phyloP scores from a whole-genome alignment of 64 coral and sea anemone genomes.

The Montipora foliosa region DNA sequence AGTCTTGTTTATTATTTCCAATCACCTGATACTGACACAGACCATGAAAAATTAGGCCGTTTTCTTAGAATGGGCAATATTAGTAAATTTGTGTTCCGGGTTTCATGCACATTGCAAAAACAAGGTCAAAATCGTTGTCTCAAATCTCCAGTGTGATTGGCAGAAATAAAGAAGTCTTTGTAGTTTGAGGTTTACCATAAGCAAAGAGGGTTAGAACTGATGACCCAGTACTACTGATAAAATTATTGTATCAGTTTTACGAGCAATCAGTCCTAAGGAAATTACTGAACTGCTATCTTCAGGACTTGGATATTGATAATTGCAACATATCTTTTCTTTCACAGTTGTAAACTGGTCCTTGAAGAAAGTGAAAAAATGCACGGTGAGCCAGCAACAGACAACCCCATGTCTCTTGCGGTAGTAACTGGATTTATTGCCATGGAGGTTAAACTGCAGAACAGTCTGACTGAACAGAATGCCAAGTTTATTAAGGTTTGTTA shows the following conservation, averaged over 20 bases:
- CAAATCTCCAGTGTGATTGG: no score
- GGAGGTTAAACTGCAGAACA: constrained; percentile 95
- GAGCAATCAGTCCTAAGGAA: no score
- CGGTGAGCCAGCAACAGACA: constrained; percentile 52
- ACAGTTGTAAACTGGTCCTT: constrained; percentile 81
- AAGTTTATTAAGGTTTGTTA: constrained; percentile 92
- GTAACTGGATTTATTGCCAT: constrained; percentile 93
- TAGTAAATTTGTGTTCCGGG: no score
- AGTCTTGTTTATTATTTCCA: background rate
- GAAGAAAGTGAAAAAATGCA: constrained; percentile 66
- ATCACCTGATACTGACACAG: background rate
- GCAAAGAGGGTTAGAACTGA: no score
- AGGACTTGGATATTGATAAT: background rate
- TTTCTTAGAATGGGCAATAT: no score
- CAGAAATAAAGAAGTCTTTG: no score
- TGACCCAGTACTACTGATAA: no score
- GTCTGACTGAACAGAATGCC: constrained; percentile 93
- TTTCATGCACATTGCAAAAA: no score
- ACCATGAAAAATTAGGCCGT: background rate
- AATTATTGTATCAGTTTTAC: no score
- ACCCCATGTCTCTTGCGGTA: constrained; percentile 65
- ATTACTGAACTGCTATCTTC: background rate
- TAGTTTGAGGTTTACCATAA: no score
- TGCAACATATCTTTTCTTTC: background rate
- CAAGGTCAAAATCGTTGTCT: no score